These are phyloP conservation scores for Cyprinus carpio DNA, from an alignment of 2,113 vertebrate species.

Conservation along the genomic window DNA sequence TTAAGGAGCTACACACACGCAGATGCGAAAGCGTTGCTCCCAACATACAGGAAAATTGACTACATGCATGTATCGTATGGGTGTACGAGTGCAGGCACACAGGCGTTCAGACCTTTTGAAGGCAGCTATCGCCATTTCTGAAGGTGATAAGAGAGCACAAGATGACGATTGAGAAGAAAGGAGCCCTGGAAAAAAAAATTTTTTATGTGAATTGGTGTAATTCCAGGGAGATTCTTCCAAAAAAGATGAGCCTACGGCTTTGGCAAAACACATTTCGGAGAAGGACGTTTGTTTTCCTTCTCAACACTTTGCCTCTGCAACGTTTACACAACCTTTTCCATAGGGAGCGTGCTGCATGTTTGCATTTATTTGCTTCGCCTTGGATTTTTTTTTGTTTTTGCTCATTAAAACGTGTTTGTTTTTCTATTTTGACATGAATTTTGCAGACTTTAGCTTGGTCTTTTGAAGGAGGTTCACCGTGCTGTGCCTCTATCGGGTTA, in stretches of 20 bases:
- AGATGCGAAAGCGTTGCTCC: neutral
- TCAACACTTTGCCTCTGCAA: slow-evolving; percentile 12
- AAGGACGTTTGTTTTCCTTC: slow-evolving; percentile 23
- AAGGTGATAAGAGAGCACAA: slow-evolving; percentile 16
- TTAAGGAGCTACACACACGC: slow-evolving; percentile 12
- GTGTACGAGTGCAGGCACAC: slow-evolving; percentile 14
- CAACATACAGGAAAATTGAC: slow-evolving; percentile 23
- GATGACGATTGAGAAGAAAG: neutral
- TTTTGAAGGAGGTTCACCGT: slow-evolving; percentile 28
- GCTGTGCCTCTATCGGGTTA: neutral
- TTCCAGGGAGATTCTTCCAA: slow-evolving; percentile 39
- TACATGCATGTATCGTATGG: slow-evolving; percentile 29
- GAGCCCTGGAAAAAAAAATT: neutral
- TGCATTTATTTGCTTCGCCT: slow-evolving; percentile 43
- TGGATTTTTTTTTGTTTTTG: slow-evolving; percentile 25
- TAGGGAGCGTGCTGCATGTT: slow-evolving; percentile 44
- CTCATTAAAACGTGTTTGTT: neutral
- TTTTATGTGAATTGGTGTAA: slow-evolving; percentile 27
- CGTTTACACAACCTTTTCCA: slow-evolving; percentile 35
- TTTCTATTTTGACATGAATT: slow-evolving; percentile 24
- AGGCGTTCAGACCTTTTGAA: slow-evolving; percentile 12
- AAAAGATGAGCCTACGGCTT: slow-evolving; percentile 27
- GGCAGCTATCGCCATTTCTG: slow-evolving; percentile 27
- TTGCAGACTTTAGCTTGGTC: slow-evolving; percentile 29
- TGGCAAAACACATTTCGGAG: slow-evolving; percentile 17